A percentile compares a stretch with the other conserved stretches of the same genome.
Evolutionary conservation across 2,888 invertebrate species (phyloP).

Genomic region (Minunthozetes semirufus): DNA sequence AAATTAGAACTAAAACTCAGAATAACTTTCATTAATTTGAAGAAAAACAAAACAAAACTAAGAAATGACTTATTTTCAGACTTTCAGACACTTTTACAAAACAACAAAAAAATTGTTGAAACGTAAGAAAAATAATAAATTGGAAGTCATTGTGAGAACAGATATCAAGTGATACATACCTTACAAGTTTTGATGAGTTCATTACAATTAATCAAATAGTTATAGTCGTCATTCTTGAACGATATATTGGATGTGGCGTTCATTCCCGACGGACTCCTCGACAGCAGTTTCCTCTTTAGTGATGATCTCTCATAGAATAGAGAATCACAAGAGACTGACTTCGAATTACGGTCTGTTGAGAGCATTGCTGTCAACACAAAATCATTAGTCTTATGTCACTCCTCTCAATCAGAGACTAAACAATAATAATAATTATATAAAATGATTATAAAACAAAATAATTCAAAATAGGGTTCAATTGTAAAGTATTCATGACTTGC

Average conservation of each 20-base stretch:
- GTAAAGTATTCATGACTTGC: slow-evolving; percentile 23
- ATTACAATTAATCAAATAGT: slow-evolving; percentile 35
- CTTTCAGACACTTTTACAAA: too few species aligned
- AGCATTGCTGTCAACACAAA: neutral
- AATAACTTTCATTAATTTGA: neutral
- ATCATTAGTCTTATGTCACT: too few species aligned
- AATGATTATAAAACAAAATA: too few species aligned
- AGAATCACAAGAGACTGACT: slow-evolving; percentile 25
- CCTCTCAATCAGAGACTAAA: too few species aligned
- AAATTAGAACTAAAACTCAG: neutral
- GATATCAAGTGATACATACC: neutral
- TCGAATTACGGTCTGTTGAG: slow-evolving; percentile 16
- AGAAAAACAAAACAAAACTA: neutral
- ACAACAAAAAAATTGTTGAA: neutral
- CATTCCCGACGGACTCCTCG: slow-evolving; percentile 16
- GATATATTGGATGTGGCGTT: slow-evolving; percentile 1
- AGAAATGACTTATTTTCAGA: neutral
- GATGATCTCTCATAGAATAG: slow-evolving; percentile 24
- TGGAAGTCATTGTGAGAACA: neutral
- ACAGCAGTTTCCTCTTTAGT: slow-evolving; percentile 19
- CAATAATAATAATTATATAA: too few species aligned
- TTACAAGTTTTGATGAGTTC: slow-evolving; percentile 37
- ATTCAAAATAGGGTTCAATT: too few species aligned
- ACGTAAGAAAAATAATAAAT: neutral
- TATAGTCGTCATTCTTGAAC: slow-evolving; percentile 37